Evolutionary conservation across 2,797 vertebrate genomes (phyloP).

Genomic region (Intellagama lesueurii): DNA sequence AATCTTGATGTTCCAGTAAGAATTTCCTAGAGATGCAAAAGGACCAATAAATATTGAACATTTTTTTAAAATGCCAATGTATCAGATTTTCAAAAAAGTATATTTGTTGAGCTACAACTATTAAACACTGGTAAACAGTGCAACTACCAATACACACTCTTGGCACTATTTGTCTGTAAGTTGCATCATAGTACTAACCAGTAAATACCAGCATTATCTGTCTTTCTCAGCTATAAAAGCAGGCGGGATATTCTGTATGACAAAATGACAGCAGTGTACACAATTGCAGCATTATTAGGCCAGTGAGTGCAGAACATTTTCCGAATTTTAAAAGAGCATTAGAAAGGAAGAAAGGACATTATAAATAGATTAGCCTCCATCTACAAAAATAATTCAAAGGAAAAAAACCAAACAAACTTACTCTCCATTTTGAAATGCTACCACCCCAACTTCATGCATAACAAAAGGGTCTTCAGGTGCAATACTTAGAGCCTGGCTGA

Average conservation of each 20-base stretch:
- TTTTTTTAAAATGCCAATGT: background rate
- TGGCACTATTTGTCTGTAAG: background rate
- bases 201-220: background rate
- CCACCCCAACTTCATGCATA: constrained; percentile 97
- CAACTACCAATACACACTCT: background rate
- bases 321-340: background rate
- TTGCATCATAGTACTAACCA: background rate
- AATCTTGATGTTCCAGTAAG: background rate
- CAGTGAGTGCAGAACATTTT: background rate
- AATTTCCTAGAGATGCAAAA: background rate
- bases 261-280: background rate
- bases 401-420: constrained; percentile 78
- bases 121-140: background rate
- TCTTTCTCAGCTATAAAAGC: background rate
- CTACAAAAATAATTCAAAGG: background rate
- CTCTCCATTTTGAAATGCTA: constrained; percentile 99
- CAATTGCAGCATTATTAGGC: background rate
- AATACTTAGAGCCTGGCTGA: constrained; percentile 96
- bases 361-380: background rate
- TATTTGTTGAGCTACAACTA: background rate
- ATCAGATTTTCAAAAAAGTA: background rate
- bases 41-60: background rate
- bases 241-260: background rate
- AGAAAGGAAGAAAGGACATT: background rate
- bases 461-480: constrained; percentile 98